Conservation (phyloP, 2,888 invertebrate species). For the Drosophila kanekoi region DNA sequence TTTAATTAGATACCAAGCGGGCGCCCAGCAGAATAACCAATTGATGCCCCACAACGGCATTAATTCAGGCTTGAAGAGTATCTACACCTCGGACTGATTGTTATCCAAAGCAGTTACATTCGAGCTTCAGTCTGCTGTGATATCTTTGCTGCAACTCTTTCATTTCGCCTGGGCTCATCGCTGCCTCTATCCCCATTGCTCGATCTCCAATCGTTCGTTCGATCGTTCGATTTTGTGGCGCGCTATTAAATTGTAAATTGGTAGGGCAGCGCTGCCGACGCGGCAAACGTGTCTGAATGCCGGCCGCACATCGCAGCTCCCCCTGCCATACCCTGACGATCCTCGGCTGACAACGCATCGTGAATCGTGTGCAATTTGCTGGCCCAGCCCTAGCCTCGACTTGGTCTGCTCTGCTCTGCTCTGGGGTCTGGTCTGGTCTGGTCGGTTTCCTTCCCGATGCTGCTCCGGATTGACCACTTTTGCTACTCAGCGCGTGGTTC, state of each 20-base stretch:
- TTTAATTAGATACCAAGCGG: slow-evolving; percentile 26
- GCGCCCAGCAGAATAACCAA: slow-evolving; percentile 8
- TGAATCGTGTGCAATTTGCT: slow-evolving; percentile 76
- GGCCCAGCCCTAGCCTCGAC: slow-evolving; percentile 41
- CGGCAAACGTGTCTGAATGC: slow-evolving; percentile 77
- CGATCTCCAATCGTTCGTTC: slow-evolving; percentile 38
- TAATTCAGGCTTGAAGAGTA: slow-evolving; percentile 10
- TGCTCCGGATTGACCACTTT: slow-evolving; percentile 61
- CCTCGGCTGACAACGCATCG: slow-evolving; percentile 47
- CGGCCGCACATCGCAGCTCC: slow-evolving; percentile 50
- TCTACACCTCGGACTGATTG: slow-evolving; percentile 21
- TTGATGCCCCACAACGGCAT: slow-evolving; percentile 22
- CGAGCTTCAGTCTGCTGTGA: slow-evolving; percentile 4
- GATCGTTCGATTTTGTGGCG: slow-evolving; percentile 78
- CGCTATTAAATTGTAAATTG: slow-evolving; percentile 81
- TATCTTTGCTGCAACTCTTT: slow-evolving; percentile 16
- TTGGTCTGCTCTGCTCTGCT: not conserved
- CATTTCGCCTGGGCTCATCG: slow-evolving; percentile 3
- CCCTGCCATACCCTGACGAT: not conserved
- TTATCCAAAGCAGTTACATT: slow-evolving; percentile 21
- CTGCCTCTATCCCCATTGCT: slow-evolving; percentile 1
- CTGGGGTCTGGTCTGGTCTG: slow-evolving; percentile 1
- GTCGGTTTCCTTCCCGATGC: slow-evolving; percentile 13
- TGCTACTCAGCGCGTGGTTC: slow-evolving; percentile 59
- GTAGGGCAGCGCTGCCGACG: slow-evolving; percentile 69